Base-by-base conservation (phyloP, 53 echinoderm and acorn worm genomes). In the Holothuria leucospilota region DNA sequence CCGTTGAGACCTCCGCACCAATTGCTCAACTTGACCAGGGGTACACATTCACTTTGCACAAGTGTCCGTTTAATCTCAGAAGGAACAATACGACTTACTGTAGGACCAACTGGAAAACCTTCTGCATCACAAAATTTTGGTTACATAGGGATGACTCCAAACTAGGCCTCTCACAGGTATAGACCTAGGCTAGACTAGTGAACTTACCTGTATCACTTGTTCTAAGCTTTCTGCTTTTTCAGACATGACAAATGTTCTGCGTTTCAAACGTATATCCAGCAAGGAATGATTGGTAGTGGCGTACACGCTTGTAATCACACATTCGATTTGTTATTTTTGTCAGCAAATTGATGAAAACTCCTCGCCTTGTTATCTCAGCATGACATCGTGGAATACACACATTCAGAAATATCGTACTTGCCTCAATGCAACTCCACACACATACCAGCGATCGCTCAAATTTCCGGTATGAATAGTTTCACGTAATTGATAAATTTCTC, bases 181-280 rank as follows among this genome's bases (percentile, higher is more conserved):
- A 29, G 68, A 13, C n/a, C 34, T 68, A 28, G 68, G 34, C 28
- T 15, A 68, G 28, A 29, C 28, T 34, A 10, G 40, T 26, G 7
- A 42, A 30, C 85, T 77, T 81, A 96, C 96, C 96, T 96, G 96
- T 59, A 96, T 96, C 3, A 96, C 94, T 84, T 90, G 82, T 84
- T 96, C 96, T 41, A 96, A 68, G 27, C 94, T 90, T 78, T 92
- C 92, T 40, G 94, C 96, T 84, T 51, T 86, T 63, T 88, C 90
- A 63, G 89, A 89, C 89, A 89, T 89, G 72, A 42, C 72, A 56
- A 56, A 56, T 56, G 15, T 56, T 15, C 20, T 21, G 13, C n/a
- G 11, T 18, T 72, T 13, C 21, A 38, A 18, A 70, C 40, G 70
- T 70, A 39, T 23, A 39, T 39, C 15, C 39, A 14, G 18, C 72